These are phyloP conservation scores for Epiblema foenella DNA, from an alignment of 2,888 invertebrate genomes.

Conservation along the genomic window DNA sequence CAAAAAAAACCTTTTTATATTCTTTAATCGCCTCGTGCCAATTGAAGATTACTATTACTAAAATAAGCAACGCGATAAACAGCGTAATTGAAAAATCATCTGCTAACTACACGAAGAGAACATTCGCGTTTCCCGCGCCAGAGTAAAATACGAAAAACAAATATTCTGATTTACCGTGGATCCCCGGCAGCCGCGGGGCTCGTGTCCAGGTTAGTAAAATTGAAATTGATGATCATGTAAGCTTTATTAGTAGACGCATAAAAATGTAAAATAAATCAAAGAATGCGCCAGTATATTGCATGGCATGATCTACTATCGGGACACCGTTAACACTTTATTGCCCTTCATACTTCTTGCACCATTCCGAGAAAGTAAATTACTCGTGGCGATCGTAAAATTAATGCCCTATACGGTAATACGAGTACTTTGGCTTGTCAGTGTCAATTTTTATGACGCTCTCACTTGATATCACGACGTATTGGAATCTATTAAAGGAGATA, in stretches of 20 bases:
- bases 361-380: constrained; percentile 81
- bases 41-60: background rate
- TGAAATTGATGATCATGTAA: constrained; percentile 81
- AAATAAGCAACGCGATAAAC: background rate
- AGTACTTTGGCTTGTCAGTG: constrained; percentile 74
- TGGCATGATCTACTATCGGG: constrained; percentile 60
- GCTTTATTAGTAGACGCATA: constrained; percentile 76
- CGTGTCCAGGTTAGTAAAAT: constrained; percentile 69
- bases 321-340: constrained; percentile 77
- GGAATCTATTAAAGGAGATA: constrained; percentile 52
- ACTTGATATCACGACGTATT: constrained; percentile 64
- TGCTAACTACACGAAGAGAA: background rate
- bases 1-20: background rate
- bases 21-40: background rate
- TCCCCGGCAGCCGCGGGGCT: constrained; percentile 63
- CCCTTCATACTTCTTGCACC: constrained; percentile 74
- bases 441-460: constrained; percentile 78
- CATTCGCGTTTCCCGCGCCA: constrained; percentile 17
- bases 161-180: constrained; percentile 70
- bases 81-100: background rate
- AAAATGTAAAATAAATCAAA: constrained; percentile 77
- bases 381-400: constrained; percentile 77
- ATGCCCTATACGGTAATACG: constrained; percentile 76
- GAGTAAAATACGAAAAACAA: constrained; percentile 57
- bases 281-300: constrained; percentile 56